These are phyloP conservation scores for Isurus oxyrinchus DNA, from an alignment of 2,113 vertebrate genomes.

Conservation along the genomic window DNA sequence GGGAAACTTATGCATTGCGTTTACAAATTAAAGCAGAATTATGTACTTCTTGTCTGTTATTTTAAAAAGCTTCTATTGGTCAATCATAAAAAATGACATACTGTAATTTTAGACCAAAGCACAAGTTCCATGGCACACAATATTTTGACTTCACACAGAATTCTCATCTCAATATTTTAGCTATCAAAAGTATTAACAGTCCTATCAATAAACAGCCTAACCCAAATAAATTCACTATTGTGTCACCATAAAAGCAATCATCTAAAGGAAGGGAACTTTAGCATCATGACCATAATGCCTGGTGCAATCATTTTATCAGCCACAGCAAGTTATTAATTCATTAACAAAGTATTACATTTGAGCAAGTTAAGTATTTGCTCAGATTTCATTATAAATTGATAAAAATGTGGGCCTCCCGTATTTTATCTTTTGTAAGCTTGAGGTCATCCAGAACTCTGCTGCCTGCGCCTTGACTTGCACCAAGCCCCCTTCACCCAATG, in stretches of 20 bases:
- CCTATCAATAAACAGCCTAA: neutral
- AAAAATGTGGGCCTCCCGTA: too few species aligned
- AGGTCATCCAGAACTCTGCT: too few species aligned
- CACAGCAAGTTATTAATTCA: neutral
- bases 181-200: neutral
- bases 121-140: neutral
- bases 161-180: neutral
- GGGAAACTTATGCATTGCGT: neutral
- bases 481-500: too few species aligned
- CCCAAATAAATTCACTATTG: neutral
- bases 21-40: neutral
- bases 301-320: neutral
- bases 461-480: too few species aligned
- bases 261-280: neutral
- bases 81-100: neutral
- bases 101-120: neutral
- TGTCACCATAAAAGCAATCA: neutral
- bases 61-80: neutral
- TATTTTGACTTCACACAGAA: neutral
- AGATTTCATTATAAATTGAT: neutral
- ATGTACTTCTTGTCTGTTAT: neutral
- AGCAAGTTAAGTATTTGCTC: neutral
- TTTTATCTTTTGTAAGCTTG: too few species aligned
- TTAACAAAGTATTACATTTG: too few species aligned
- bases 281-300: neutral